Evolutionary conservation across 2,797 vertebrate genomes (phyloP).

Genomic region (Schizopygopsis malacanthus): DNA sequence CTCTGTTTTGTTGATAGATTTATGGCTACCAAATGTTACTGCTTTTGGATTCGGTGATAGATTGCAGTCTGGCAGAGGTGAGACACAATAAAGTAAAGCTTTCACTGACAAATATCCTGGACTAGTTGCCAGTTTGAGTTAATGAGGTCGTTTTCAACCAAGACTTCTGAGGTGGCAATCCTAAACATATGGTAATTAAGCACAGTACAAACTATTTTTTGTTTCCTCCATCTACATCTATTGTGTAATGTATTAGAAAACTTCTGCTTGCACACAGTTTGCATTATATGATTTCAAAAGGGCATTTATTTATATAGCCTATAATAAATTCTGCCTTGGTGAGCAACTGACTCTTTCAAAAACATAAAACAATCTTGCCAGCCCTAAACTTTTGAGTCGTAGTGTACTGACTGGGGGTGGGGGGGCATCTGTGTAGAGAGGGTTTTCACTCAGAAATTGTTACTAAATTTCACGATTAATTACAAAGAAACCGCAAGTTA

Average conservation of each 20-base stretch:
- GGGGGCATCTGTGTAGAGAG: no score
- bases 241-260: not conserved
- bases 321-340: no score
- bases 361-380: not conserved
- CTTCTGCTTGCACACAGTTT: not conserved
- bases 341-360: not conserved
- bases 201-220: conserved; percentile 10
- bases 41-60: conserved; percentile 43
- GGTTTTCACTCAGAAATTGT: no score
- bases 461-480: no score
- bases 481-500: no score
- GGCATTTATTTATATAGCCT: no score
- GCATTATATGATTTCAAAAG: not conserved
- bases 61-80: conserved; percentile 39
- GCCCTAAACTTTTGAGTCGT: not conserved
- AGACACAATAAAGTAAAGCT: conserved; percentile 43
- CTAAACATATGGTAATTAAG: conserved; percentile 55
- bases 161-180: conserved; percentile 61
- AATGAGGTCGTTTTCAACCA: conserved; percentile 54
- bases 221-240: not conserved
- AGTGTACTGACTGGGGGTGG: no score
- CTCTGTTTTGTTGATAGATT: conserved; percentile 34
- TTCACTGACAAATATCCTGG: conserved; percentile 48
- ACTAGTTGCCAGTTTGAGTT: conserved; percentile 45
- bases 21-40: conserved; percentile 53